A percentile compares a stretch with the other conserved stretches of the same genome.
phyloP scores from a whole-genome alignment of 2,888 invertebrate species.

The Machimus rusticus region DNA sequence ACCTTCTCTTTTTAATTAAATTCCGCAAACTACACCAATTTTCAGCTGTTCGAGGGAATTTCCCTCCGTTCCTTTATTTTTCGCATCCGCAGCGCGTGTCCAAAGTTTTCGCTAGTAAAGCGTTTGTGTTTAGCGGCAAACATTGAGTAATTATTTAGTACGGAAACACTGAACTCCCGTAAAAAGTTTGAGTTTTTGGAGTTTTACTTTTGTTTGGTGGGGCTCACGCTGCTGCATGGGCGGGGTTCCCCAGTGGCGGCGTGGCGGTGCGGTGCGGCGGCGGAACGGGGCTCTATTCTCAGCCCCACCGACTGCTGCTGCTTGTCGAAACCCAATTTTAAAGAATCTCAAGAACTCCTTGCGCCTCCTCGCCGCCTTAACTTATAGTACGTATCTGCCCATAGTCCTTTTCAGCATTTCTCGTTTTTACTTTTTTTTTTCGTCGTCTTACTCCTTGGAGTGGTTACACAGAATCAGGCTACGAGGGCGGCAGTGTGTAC shows the following conservation, averaged over 20 bases:
- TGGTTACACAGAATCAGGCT: neutral
- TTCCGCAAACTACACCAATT: neutral
- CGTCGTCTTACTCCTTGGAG: neutral
- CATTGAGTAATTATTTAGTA: neutral
- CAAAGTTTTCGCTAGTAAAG: neutral
- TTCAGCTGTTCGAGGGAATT: neutral
- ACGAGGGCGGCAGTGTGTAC: neutral
- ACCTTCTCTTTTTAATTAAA: neutral
- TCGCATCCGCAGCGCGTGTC: neutral
- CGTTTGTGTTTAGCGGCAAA: neutral
- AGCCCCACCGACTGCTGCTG: neutral
- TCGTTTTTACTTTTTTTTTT: neutral
- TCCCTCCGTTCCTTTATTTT: neutral
- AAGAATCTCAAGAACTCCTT: neutral
- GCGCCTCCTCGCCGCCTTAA: neutral
- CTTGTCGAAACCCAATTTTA: neutral
- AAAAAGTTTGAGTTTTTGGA: neutral
- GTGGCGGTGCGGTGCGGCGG: neutral
- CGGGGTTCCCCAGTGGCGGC: neutral
- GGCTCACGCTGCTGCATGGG: neutral
- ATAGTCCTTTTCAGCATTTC: neutral
- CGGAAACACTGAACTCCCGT: neutral
- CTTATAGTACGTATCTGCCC: neutral
- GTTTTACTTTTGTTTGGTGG: neutral
- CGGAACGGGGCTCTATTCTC: neutral